Evolutionary conservation across 2,888 invertebrate genomes (phyloP).

Genomic region (Drosophila sordidula): DNA sequence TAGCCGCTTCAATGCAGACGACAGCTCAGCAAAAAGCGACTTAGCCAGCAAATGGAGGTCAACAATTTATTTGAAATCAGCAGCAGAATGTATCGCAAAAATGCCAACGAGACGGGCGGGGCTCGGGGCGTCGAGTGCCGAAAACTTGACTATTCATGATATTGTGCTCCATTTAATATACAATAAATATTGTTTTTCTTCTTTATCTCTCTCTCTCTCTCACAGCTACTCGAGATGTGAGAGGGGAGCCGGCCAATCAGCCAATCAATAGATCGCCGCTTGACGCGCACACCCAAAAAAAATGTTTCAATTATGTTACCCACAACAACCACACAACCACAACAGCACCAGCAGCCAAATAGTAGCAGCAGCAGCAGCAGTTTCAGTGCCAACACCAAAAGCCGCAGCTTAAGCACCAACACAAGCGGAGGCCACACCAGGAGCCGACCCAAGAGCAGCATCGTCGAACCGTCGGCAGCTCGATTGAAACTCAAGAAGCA

Average conservation of each 20-base stretch:
- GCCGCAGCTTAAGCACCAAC: slow-evolving; percentile 42
- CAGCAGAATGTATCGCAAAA: slow-evolving; percentile 11
- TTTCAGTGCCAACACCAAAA: slow-evolving; percentile 39
- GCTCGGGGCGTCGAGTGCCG: background rate
- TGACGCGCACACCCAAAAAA: slow-evolving; percentile 55
- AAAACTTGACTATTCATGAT: slow-evolving; percentile 18
- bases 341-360: slow-evolving; percentile 33
- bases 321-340: slow-evolving; percentile 45
- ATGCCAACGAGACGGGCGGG: slow-evolving; percentile 5
- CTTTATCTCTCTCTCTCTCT: background rate
- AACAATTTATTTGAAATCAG: slow-evolving; percentile 19
- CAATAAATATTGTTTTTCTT: background rate
- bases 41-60: slow-evolving; percentile 33
- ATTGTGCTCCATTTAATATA: slow-evolving; percentile 14
- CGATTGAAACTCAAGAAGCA: slow-evolving; percentile 52
- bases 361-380: slow-evolving; percentile 33
- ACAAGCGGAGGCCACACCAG: slow-evolving; percentile 1
- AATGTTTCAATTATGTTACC: slow-evolving; percentile 76
- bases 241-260: slow-evolving; percentile 24
- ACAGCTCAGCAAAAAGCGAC: slow-evolving; percentile 27
- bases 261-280: slow-evolving; percentile 58
- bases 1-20: slow-evolving; percentile 42
- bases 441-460: slow-evolving; percentile 9
- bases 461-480: slow-evolving; percentile 21
- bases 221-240: slow-evolving; percentile 57